These are phyloP conservation scores for Characodon lateralis DNA, from an alignment of 2,797 vertebrate genomes.

Conservation along the genomic window DNA sequence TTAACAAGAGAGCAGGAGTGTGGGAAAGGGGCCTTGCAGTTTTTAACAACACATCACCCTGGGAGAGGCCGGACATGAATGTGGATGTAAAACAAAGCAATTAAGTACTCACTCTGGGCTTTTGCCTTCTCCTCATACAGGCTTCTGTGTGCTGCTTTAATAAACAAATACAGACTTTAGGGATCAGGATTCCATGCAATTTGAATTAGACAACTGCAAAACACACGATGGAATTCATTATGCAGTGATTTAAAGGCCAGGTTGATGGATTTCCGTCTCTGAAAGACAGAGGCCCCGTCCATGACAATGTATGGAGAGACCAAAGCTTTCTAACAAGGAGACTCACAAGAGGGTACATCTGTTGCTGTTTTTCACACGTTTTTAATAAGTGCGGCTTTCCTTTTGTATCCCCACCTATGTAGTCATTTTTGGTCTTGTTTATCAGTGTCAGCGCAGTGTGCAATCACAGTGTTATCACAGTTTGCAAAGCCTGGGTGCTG, in stretches of 20 bases:
- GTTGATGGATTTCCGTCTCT: constrained; percentile 66
- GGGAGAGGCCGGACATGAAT: constrained; percentile 75
- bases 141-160: constrained; percentile 57
- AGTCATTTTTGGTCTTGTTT: constrained; percentile 3
- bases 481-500: not conserved
- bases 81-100: constrained; percentile 84
- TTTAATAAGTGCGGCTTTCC: constrained; percentile 21
- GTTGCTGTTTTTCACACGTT: constrained; percentile 52
- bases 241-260: constrained; percentile 68
- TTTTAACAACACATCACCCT: constrained; percentile 80
- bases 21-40: constrained; percentile 63
- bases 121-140: constrained; percentile 59
- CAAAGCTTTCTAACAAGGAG: constrained; percentile 60
- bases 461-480: not conserved
- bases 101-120: constrained; percentile 75
- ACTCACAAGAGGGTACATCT: constrained; percentile 34
- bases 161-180: constrained; percentile 79
- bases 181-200: constrained; percentile 71
- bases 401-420: not conserved
- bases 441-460: not conserved
- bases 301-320: constrained; percentile 55
- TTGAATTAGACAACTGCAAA: constrained; percentile 75
- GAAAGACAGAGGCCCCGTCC: constrained; percentile 56
- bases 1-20: constrained; percentile 77
- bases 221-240: constrained; percentile 65